phyloP scores from a whole-genome alignment of 2,113 vertebrate species.

The Brachypteracias leptosomus region DNA sequence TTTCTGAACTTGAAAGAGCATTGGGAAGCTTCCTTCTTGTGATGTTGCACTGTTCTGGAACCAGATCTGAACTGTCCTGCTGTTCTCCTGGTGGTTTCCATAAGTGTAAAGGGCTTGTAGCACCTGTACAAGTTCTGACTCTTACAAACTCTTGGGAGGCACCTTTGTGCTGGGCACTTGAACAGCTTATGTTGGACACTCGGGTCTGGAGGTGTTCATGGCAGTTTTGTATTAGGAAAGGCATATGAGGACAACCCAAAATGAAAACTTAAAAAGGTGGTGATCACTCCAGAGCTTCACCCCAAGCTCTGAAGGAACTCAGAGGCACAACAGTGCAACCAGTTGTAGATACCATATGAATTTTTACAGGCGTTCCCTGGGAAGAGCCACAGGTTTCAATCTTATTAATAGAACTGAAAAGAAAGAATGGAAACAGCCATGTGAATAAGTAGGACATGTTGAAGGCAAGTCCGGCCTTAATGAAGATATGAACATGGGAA shows the following conservation, averaged over 20 bases:
- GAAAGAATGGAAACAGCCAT: not conserved
- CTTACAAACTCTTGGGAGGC: not conserved
- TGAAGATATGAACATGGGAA: accelerated
- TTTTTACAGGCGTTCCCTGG: accelerated
- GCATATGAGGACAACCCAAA: too few species aligned
- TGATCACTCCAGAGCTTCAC: not conserved
- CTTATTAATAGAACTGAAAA: not conserved
- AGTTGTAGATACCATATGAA: accelerated
- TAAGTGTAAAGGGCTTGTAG: not conserved
- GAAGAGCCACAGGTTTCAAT: not conserved
- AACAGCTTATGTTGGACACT: not conserved
- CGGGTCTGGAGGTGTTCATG: not conserved
- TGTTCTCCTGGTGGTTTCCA: not conserved
- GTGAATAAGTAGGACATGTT: not conserved
- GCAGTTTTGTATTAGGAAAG: not conserved
- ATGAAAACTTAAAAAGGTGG: too few species aligned
- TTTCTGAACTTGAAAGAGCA: not conserved
- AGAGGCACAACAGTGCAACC: not conserved
- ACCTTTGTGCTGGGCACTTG: not conserved
- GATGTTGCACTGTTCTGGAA: not conserved
- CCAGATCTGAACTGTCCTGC: accelerated
- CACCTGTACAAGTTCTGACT: not conserved
- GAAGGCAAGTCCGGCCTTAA: not conserved
- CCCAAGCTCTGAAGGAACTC: not conserved
- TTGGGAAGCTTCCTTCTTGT: not conserved